Conservation (phyloP, 1,140 invertebrate genomes). For the Drosophila repleta region DNA sequence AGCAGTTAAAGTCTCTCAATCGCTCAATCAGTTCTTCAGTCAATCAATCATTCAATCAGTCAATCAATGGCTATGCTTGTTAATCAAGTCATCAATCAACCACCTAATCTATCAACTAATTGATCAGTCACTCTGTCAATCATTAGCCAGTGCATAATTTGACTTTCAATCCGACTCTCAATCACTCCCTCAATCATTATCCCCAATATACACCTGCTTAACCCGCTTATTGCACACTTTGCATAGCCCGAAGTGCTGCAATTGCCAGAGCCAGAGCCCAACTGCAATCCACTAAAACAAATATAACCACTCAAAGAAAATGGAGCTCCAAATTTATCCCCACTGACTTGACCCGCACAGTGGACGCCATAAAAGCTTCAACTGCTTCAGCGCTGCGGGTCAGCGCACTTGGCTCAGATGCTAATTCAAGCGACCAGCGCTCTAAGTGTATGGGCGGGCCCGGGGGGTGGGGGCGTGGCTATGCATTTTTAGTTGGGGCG, state of each 20-base stretch:
- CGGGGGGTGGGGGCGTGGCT: conserved; percentile 6
- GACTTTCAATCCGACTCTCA: background rate
- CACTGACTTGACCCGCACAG: conserved; percentile 29
- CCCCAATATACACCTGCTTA: background rate
- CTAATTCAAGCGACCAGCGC: conserved; percentile 50
- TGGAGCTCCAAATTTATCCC: conserved; percentile 22
- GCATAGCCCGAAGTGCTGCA: background rate
- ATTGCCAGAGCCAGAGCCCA: background rate
- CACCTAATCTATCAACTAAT: no score
- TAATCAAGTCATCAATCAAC: background rate
- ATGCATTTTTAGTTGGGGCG: conserved; percentile 68
- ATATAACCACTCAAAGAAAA: conserved; percentile 24
- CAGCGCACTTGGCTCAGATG: conserved; percentile 58
- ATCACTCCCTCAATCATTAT: background rate
- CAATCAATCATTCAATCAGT: background rate
- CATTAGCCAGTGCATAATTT: background rate
- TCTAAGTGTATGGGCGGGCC: background rate
- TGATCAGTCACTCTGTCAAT: background rate
- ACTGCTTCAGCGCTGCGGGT: conserved; percentile 58
- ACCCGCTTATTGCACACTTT: background rate
- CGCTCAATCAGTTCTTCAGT: background rate
- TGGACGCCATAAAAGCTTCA: conserved; percentile 42
- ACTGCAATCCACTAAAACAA: conserved; percentile 4
- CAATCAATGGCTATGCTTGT: background rate
- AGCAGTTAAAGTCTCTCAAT: background rate